Conservation (phyloP, 2,113 vertebrate species). For the Mola mola region DNA sequence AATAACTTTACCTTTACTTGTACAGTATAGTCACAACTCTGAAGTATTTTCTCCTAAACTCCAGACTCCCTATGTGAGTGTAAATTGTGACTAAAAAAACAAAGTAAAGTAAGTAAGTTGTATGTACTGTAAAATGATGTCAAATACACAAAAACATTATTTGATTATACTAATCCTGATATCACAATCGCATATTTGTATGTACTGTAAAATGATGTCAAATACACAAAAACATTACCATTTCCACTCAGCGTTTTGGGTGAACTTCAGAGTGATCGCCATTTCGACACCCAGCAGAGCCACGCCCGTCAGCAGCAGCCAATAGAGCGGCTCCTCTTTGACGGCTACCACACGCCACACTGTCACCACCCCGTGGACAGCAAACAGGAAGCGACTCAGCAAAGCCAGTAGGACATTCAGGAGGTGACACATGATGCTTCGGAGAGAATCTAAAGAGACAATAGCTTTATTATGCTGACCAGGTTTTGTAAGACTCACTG, state of each 20-base stretch:
- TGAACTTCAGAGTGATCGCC: constrained; percentile 77
- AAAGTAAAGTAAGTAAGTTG: too few species aligned
- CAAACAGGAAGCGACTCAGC: constrained; percentile 80
- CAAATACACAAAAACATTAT: constrained; percentile 39
- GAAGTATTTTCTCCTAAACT: too few species aligned
- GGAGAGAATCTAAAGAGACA: constrained; percentile 11
- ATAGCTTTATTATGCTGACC: constrained; percentile 7
- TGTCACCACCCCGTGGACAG: constrained; percentile 74
- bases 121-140: neutral
- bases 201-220: neutral
- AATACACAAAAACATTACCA: constrained; percentile 66
- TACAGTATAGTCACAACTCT: too few species aligned
- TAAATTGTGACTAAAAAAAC: too few species aligned
- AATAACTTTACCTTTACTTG: too few species aligned
- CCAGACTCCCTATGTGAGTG: too few species aligned
- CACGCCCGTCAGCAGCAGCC: constrained; percentile 79
- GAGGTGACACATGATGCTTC: constrained; percentile 58
- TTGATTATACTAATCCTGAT: too few species aligned
- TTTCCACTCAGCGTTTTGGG: constrained; percentile 82
- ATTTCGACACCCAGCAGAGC: constrained; percentile 78
- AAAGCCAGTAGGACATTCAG: constrained; percentile 73
- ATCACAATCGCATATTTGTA: neutral
- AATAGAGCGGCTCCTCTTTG: constrained; percentile 73
- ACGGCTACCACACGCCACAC: constrained; percentile 79
- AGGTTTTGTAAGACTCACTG: neutral